phyloP scores from a whole-genome alignment of 2,113 vertebrate species.

The Entelurus aequoreus region DNA sequence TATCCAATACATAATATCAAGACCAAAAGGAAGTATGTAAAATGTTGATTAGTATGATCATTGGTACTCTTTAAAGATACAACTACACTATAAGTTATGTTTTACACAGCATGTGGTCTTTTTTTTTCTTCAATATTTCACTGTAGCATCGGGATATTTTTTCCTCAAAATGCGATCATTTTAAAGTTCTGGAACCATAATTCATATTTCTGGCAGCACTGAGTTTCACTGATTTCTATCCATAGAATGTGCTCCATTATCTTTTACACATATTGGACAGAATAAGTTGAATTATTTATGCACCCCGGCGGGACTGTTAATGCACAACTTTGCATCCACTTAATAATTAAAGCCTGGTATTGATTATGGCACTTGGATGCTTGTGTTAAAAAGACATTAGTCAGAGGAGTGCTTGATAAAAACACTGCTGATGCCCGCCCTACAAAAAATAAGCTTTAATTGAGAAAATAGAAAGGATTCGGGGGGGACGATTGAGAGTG shows the following conservation, averaged over 20 bases:
- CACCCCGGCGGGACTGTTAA: constrained; percentile 40
- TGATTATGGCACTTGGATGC: constrained; percentile 59
- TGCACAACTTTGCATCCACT: constrained; percentile 52
- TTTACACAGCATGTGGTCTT: too few species aligned
- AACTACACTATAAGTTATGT: too few species aligned
- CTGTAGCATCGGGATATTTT: too few species aligned
- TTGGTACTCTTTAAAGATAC: too few species aligned
- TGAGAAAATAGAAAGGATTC: too few species aligned
- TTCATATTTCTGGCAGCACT: too few species aligned
- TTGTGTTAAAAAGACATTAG: constrained; percentile 55
- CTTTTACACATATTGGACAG: constrained; percentile 27
- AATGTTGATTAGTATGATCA: too few species aligned
- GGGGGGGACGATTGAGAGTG: constrained; percentile 18
- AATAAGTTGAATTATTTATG: constrained; percentile 59
- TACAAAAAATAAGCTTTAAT: constrained; percentile 16
- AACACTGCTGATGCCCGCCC: constrained; percentile 42
- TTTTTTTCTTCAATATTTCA: too few species aligned
- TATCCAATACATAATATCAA: too few species aligned
- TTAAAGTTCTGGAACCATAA: too few species aligned
- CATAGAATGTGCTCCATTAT: not conserved
- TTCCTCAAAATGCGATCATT: too few species aligned
- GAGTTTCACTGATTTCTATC: not conserved
- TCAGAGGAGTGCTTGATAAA: constrained; percentile 48
- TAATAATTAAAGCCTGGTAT: constrained; percentile 64
- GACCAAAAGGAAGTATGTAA: too few species aligned